Evolutionary conservation across 2,888 invertebrate genomes (phyloP), one percentile per base, ranked within the genome.

Genomic region (Eupithecia abbreviata): DNA sequence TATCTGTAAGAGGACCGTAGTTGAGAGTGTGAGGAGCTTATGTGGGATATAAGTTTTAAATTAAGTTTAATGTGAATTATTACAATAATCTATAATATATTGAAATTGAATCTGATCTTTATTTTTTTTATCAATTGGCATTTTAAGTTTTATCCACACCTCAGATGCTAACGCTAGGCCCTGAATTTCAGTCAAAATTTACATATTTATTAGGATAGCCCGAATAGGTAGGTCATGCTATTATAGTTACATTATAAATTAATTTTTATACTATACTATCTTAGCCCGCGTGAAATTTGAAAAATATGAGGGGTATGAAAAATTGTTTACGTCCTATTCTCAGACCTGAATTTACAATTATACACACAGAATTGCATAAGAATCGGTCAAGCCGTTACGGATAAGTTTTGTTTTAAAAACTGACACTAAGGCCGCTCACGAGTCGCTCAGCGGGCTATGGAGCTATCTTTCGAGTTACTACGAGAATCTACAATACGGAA

Each of bases 81-180:
- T 94, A 94, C 94, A 93, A 94, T 94, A 94, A 94, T 94, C 94
- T 94, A 94, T 94, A 94, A 94, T 94, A 94, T 94, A 94, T 94
- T 94, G 94, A 94, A 93, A 94, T 93, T 94, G 93, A 94, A 94
- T 93, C 94, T 93, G 94, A 91, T 92, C 92, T 93, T 93, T 93
- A 92, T 93, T 93, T 93, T 92, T 93, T 93, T 94, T 92, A 90
- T 91, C 88, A 91, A 94, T 94, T 94, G 94, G 94, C 93, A 90
- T 90, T 90, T 91, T 90, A 87, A 86, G 84, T 88, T 89, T 84
- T 85, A 82, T 87, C 85, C 86, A 79, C 84, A 88, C 88, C 88
- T 87, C 83, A 84, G 71, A 65, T 47, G 71, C 58, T 73, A 74
- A 69, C 74, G 84, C 83, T 75, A 82, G 69, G 43, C 73, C 72